phyloP scores from a whole-genome alignment of 2,113 vertebrate species.

The Columba livia region DNA sequence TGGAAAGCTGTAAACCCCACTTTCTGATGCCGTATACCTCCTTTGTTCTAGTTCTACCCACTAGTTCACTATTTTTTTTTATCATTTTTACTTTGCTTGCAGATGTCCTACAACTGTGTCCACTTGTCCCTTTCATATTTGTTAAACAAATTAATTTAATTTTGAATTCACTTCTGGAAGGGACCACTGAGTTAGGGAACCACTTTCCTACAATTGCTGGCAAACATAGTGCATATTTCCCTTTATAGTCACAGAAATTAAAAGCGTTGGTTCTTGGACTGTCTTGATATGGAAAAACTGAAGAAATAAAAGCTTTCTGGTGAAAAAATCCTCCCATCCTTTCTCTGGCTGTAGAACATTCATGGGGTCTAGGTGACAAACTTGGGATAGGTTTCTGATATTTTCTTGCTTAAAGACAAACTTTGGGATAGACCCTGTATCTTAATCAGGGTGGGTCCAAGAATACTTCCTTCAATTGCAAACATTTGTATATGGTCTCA shows the following conservation, averaged over 20 bases:
- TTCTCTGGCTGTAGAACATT: background rate
- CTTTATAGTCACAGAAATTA: background rate
- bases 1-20: background rate
- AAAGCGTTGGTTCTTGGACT: background rate
- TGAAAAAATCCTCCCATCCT: background rate
- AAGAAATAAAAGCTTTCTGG: background rate
- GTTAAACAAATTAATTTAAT: background rate
- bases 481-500: background rate
- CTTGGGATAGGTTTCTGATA: background rate
- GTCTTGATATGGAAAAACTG: accelerated
- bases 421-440: background rate
- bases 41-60: background rate
- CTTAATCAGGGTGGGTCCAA: background rate
- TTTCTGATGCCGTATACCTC: background rate
- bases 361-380: background rate
- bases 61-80: background rate
- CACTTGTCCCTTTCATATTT: background rate
- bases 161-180: background rate
- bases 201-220: background rate
- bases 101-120: background rate
- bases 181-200: background rate
- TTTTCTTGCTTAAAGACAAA: background rate
- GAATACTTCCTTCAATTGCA: background rate
- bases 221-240: background rate
- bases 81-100: background rate